A percentile compares a stretch with the other conserved stretches of the same genome.
Evolutionary conservation across 2,113 vertebrate genomes (phyloP).

Genomic region (Paramisgurnus dabryanus): DNA sequence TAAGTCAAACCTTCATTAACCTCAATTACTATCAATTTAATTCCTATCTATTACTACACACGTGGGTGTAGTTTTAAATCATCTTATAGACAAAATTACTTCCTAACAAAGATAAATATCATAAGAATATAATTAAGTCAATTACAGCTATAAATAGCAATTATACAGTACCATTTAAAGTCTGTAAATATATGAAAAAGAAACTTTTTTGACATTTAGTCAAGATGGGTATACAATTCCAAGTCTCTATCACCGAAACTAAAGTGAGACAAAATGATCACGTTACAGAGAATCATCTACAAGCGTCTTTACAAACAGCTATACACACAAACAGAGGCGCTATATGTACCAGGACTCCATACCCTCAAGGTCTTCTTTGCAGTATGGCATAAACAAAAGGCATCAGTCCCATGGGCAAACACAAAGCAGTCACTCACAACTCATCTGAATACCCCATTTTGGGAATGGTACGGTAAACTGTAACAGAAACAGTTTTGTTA

Average conservation of each 20-base stretch:
- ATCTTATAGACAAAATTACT: no score
- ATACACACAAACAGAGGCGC: constrained; percentile 16
- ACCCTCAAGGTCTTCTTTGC: constrained; percentile 37
- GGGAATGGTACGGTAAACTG: neutral
- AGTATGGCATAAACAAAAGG: constrained; percentile 23
- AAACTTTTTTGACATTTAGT: no score
- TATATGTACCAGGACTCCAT: constrained; percentile 35
- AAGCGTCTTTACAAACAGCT: constrained; percentile 5
- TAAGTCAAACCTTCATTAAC: no score
- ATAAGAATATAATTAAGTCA: no score
- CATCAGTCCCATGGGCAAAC: constrained; percentile 13
- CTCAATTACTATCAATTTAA: no score
- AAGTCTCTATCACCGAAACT: neutral
- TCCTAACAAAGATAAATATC: no score
- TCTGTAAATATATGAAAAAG: no score
- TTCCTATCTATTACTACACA: no score
- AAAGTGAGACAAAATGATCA: neutral
- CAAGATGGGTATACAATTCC: neutral
- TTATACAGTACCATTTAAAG: no score
- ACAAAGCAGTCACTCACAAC: constrained; percentile 30
- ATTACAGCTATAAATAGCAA: no score
- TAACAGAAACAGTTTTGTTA: constrained; percentile 21
- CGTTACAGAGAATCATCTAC: neutral
- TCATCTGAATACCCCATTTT: constrained; percentile 22
- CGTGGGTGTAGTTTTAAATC: no score